Percentiles rank a stretch among this genome's conserved stretches.
phyloP scores from a whole-genome alignment of 2,888 invertebrate genomes.

The Pegoplata infirma region DNA sequence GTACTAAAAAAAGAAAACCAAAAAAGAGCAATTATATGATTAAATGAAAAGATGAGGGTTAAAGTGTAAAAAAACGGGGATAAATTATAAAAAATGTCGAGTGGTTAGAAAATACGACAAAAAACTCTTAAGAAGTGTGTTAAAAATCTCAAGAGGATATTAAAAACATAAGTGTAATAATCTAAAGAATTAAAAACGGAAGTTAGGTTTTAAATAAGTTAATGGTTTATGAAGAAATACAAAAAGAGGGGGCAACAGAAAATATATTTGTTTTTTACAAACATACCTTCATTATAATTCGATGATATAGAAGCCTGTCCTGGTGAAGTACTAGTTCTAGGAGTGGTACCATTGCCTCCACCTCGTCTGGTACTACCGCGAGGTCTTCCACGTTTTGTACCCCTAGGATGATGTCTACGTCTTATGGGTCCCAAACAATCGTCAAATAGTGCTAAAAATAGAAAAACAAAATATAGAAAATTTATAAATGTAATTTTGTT shows the following conservation, averaged over 20 bases:
- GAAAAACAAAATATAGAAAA: no score
- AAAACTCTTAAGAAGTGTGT: constrained; percentile 35
- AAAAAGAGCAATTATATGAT: constrained; percentile 52
- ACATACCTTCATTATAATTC: constrained; percentile 55
- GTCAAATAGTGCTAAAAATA: constrained; percentile 72
- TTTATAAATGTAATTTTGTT: no score
- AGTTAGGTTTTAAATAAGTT: neutral
- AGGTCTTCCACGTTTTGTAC: constrained; percentile 86
- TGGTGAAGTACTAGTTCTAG: constrained; percentile 64
- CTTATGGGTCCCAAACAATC: constrained; percentile 75
- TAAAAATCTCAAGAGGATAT: constrained; percentile 18
- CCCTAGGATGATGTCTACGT: constrained; percentile 79
- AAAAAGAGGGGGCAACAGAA: neutral
- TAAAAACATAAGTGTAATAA: neutral
- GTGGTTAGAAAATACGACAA: constrained; percentile 21
- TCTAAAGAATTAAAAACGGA: constrained; percentile 16
- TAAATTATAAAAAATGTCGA: constrained; percentile 40
- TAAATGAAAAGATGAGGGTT: constrained; percentile 34
- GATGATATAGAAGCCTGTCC: constrained; percentile 59
- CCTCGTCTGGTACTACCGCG: constrained; percentile 86
- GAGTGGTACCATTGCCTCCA: constrained; percentile 77
- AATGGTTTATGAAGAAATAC: neutral
- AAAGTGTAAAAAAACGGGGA: constrained; percentile 32
- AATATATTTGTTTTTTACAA: no score
- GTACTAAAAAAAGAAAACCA: constrained; percentile 36